Evolutionary conservation across 1,140 invertebrate species (phyloP), one percentile per base, ranked within the genome.

Genomic region (Procambarus virginalis): DNA sequence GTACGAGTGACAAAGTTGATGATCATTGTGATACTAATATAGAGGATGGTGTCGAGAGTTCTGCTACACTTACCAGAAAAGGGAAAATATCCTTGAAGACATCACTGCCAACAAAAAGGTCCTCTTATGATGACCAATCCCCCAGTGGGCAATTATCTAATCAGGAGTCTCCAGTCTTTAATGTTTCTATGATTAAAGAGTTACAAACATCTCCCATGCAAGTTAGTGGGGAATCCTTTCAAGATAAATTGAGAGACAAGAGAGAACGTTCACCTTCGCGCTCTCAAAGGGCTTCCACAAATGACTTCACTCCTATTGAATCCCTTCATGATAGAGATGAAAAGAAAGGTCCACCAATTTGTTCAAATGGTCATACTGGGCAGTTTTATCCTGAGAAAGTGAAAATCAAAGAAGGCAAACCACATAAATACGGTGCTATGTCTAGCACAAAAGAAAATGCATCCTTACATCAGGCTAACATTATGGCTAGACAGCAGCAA

Each of bases 141-240:
- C 89, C 89, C 45, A 78, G 48, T 73, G 83, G 81, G 14, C 87
- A 76, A 49, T 22, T 90, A 45, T 90, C 89, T 49, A 90, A 73
- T 48, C 89, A 90, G 46, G 83, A 90, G 77, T 90, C 89, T 55
- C 89, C 89, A 10, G 89, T 90, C 20, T 90, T 90, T 68, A 90
- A 90, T 90, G 89, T 90, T 9, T 85, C 76, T 75, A 90, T 90
- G 89, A 90, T 90, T 20, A 90, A 90, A n/a, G 89, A 90, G 45
- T 58, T 90, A 8, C 89, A 90, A 83, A 90, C 89, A n/a, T 90
- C 89, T 22, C 89, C 89, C 14, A 90, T 90, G 89, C 89, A 90
- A 80, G 89, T 90, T 5, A 90, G 89, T 85, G 89, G 83, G 51
- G 84, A 85, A 60, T 81, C 89, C 12, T 84, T 85, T 70, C 89